These are phyloP conservation scores for Gasteruption jaculator DNA, from an alignment of 2,888 invertebrate genomes.

Conservation along the genomic window DNA sequence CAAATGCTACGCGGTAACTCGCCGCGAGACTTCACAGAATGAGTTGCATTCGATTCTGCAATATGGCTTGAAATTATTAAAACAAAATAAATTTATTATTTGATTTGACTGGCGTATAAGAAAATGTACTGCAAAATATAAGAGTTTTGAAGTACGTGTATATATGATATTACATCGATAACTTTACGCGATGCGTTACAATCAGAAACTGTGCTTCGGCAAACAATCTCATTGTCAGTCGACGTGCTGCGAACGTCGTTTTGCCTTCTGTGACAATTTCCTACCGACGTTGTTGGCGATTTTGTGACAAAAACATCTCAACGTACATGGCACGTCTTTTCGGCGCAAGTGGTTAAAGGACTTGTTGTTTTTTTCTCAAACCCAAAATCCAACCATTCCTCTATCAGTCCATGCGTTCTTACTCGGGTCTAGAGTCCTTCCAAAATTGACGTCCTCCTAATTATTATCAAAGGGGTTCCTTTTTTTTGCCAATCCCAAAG, in stretches of 20 bases:
- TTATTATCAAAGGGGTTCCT: too few species aligned
- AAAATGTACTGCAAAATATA: constrained; percentile 3
- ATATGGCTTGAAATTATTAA: constrained; percentile 6
- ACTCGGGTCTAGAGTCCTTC: too few species aligned
- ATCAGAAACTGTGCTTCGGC: constrained; percentile 3
- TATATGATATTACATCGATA: constrained; percentile 4
- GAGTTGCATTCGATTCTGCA: constrained; percentile 2
- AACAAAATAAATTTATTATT: constrained; percentile 5
- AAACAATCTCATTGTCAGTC: constrained; percentile 3
- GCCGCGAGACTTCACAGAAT: too few species aligned
- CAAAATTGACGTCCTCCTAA: too few species aligned
- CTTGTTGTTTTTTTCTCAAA: constrained; percentile 23
- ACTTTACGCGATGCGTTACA: constrained; percentile 2
- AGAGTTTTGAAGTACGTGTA: constrained; percentile 2
- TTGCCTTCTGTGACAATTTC: not conserved
- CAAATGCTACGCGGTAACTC: too few species aligned
- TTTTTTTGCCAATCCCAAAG: too few species aligned
- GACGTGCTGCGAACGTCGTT: constrained; percentile 5
- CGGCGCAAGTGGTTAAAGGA: constrained; percentile 7
- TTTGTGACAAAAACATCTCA: constrained; percentile 4
- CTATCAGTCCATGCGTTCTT: too few species aligned
- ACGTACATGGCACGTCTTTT: constrained; percentile 6
- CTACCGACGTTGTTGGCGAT: too few species aligned
- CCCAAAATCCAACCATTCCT: too few species aligned
- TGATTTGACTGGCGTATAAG: constrained; percentile 7